phyloP scores from a whole-genome alignment of 1,140 invertebrate species.

The Cardiocondyla obscurior region DNA sequence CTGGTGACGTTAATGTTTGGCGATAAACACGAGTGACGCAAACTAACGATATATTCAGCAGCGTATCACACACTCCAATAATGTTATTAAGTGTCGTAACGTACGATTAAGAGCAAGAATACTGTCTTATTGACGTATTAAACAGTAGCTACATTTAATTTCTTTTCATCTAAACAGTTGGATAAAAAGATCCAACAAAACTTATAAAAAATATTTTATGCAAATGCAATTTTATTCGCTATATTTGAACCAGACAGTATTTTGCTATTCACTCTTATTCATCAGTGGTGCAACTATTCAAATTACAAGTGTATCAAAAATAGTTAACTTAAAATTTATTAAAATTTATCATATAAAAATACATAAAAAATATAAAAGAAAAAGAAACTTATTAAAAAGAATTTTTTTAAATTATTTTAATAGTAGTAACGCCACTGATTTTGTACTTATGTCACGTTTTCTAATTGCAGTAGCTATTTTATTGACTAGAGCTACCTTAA shows the following conservation, averaged over 20 bases:
- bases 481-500: not conserved
- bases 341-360: not conserved
- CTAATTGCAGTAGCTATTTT: constrained; percentile 12
- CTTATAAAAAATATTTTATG: not conserved
- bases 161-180: not conserved
- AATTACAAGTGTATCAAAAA: not conserved
- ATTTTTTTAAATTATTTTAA: not conserved
- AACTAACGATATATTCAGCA: constrained; percentile 64
- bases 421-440: not conserved
- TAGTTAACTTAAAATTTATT: not conserved
- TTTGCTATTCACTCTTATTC: not conserved
- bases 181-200: not conserved
- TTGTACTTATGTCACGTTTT: not conserved
- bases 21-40: constrained; percentile 60
- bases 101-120: not conserved
- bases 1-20: constrained; percentile 45
- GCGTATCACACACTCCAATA: constrained; percentile 29
- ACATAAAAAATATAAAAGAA: not conserved
- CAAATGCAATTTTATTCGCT: not conserved
- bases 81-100: constrained; percentile 51
- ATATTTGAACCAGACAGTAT: not conserved
- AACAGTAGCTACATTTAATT: not conserved
- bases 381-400: too few species aligned
- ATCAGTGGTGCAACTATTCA: constrained; percentile 5
- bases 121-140: not conserved